A percentile compares a stretch with the other conserved stretches of the same genome.
phyloP scores from a whole-genome alignment of 2,888 invertebrate genomes.

The Troides oblongomaculatus region DNA sequence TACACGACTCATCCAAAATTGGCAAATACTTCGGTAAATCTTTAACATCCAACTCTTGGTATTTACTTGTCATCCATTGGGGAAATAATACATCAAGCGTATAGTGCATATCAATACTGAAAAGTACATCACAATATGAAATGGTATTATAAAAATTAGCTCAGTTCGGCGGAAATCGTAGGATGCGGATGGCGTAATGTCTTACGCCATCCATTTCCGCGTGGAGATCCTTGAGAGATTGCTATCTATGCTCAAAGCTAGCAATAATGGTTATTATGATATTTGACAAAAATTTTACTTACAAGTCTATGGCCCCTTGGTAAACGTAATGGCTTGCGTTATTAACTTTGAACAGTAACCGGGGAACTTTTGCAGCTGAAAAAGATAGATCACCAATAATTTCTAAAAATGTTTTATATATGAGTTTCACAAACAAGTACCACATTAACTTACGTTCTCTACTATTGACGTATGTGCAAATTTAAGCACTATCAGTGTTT shows the following conservation, averaged over 20 bases:
- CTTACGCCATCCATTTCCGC: too few relatives aligned
- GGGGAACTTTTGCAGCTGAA: slow-evolving; percentile 42
- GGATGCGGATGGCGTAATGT: too few relatives aligned
- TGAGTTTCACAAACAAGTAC: too few relatives aligned
- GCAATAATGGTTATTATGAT: neutral
- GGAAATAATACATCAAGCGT: slow-evolving; percentile 59
- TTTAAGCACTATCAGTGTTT: too few relatives aligned
- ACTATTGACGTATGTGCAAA: too few relatives aligned
- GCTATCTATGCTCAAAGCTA: too few relatives aligned
- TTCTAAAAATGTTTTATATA: too few relatives aligned
- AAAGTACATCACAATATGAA: slow-evolving; percentile 35
- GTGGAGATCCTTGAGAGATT: too few relatives aligned
- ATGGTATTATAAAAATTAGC: neutral
- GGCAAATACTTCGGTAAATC: slow-evolving; percentile 75
- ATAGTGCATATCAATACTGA: slow-evolving; percentile 49
- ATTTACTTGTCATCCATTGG: slow-evolving; percentile 53
- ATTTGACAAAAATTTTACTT: slow-evolving; percentile 39
- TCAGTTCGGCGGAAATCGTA: too few relatives aligned
- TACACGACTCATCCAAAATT: slow-evolving; percentile 75
- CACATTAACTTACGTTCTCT: too few relatives aligned
- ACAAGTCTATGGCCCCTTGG: slow-evolving; percentile 53
- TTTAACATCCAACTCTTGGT: slow-evolving; percentile 55
- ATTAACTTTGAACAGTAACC: slow-evolving; percentile 49
- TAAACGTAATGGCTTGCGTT: slow-evolving; percentile 45
- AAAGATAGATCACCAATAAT: neutral